A percentile compares a stretch with the other conserved stretches of the same genome.
Evolutionary conservation across 2,113 vertebrate species (phyloP).

Genomic region (Chaetops frenatus): DNA sequence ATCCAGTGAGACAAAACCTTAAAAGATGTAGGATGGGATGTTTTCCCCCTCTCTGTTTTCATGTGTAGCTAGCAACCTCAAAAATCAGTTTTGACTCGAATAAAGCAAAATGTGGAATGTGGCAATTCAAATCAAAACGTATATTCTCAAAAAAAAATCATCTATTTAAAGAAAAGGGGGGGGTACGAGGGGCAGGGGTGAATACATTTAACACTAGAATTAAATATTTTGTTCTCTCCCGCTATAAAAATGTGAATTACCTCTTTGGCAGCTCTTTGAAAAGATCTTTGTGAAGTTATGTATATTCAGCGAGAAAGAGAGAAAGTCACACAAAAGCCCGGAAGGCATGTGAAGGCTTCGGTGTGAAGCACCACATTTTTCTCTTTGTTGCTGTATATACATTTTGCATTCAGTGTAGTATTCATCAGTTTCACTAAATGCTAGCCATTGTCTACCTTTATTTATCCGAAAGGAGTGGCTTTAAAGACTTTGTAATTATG

Average conservation of each 20-base stretch:
- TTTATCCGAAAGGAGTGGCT: slow-evolving; percentile 41
- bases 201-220: slow-evolving; percentile 40
- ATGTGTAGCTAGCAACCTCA: neutral
- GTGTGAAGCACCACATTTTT: slow-evolving; percentile 31
- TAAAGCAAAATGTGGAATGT: neutral
- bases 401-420: slow-evolving; percentile 7
- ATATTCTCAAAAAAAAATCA: neutral
- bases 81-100: neutral
- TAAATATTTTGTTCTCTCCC: slow-evolving; percentile 27
- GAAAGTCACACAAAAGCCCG: slow-evolving; percentile 43
- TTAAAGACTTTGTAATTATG: slow-evolving; percentile 55
- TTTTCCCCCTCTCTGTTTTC: neutral
- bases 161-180: neutral
- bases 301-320: slow-evolving; percentile 47
- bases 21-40: neutral
- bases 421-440: slow-evolving; percentile 52
- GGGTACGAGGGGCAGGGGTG: neutral
- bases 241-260: slow-evolving; percentile 13
- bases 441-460: slow-evolving; percentile 28
- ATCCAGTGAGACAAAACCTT: neutral
- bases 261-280: slow-evolving; percentile 37
- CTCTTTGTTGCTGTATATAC: slow-evolving; percentile 7
- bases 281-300: slow-evolving; percentile 47
- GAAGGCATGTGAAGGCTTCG: slow-evolving; percentile 34
- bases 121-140: neutral